A percentile compares a stretch with the other conserved stretches of the same genome.
phyloP scores from a whole-genome alignment of 2,113 vertebrate species.

The Euleptes europaea region DNA sequence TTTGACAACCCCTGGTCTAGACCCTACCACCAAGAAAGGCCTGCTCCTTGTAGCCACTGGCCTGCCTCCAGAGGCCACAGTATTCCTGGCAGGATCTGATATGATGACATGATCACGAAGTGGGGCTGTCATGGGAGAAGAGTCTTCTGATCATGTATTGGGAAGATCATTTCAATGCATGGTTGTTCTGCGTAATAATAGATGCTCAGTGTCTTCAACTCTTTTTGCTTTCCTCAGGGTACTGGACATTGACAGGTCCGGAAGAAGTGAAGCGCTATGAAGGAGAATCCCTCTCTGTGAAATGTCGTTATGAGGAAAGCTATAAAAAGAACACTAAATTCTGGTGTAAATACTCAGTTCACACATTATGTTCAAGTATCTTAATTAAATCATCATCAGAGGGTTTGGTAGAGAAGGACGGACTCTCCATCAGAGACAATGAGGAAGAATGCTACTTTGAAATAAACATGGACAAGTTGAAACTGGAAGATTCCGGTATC shows the following conservation, averaged over 20 bases:
- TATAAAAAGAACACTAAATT: constrained; percentile 33
- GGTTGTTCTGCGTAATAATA: background rate
- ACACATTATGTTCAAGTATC: background rate
- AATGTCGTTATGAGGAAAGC: constrained; percentile 28
- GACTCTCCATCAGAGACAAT: constrained; percentile 42
- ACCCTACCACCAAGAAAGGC: background rate
- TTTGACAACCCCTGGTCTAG: too few species aligned
- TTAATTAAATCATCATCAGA: background rate
- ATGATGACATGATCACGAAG: background rate
- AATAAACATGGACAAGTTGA: background rate
- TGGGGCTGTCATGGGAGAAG: background rate
- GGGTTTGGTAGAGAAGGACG: background rate
- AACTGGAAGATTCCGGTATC: accelerated
- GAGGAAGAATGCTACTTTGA: accelerated
- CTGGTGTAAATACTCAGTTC: background rate
- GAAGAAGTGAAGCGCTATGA: accelerated
- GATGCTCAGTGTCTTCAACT: background rate
- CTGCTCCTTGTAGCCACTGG: background rate
- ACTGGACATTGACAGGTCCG: background rate
- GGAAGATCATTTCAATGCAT: background rate
- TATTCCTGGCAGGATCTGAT: background rate
- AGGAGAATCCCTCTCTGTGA: background rate
- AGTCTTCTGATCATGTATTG: background rate
- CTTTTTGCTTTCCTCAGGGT: constrained; percentile 19
- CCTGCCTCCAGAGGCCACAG: background rate